Percentiles rank a stretch among this genome's conserved stretches.
Evolutionary conservation across 2,888 invertebrate species (phyloP).

Genomic region (Branchellion lobata): DNA sequence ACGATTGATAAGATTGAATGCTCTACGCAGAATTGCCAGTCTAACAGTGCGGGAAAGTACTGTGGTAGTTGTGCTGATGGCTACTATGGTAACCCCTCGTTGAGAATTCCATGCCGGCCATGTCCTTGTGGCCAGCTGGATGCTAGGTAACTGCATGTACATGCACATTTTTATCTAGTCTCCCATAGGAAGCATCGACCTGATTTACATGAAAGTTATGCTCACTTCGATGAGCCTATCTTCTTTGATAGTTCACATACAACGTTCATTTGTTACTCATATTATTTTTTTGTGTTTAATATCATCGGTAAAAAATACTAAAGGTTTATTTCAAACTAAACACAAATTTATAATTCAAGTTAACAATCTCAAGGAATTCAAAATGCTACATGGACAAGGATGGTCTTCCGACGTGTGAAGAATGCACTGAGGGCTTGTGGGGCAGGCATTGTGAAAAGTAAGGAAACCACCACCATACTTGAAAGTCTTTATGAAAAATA

Average conservation of each 20-base stretch:
- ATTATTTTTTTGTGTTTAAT: no score
- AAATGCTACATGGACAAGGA: neutral
- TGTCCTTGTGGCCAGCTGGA: neutral
- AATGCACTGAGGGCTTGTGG: constrained; percentile 1
- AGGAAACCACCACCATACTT: neutral
- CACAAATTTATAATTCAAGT: no score
- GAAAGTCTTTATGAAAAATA: no score
- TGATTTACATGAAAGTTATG: no score
- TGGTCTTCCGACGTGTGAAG: neutral
- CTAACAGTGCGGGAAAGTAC: neutral
- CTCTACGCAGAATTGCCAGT: constrained; percentile 5
- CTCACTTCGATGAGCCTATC: no score
- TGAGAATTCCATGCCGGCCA: neutral
- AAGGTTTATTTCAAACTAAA: no score
- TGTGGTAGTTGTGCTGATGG: neutral
- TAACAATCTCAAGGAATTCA: neutral
- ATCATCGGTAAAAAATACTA: no score
- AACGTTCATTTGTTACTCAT: no score
- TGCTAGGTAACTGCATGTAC: neutral
- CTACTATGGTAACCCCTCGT: constrained; percentile 9
- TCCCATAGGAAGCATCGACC: no score
- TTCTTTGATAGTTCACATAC: no score
- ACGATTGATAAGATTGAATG: no score
- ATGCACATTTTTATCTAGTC: no score
- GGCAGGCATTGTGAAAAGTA: constrained; percentile 12